Base-by-base conservation (phyloP, 2,113 vertebrate species). In the Hyperopisus bebe region DNA sequence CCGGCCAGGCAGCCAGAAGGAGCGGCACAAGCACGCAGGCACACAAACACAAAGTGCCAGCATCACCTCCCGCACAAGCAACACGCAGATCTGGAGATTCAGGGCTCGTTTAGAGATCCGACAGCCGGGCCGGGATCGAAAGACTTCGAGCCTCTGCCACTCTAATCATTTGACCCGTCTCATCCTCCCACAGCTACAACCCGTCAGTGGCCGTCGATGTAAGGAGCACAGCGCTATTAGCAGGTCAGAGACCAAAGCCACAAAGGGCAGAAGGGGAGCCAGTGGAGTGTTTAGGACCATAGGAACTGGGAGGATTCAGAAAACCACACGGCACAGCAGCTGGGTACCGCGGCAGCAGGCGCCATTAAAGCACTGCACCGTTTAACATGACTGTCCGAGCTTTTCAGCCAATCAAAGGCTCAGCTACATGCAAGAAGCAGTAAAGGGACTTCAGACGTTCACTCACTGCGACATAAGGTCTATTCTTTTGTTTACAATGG, bases 161-260 rank as follows among this genome's bases (percentile, higher is more conserved):
- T 9, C 58, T 31, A 27, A 27, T 11, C n/a, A 13, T 0, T 0
- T 3, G 10, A 11, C 62, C 87, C 0, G 2, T 44, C 3, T 44
- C 53, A 55, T n/a, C 24, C 21, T 50, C 44, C 66, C 7, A 0
- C 47, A 51, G 0, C 0, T 31, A 27, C 70, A 66, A 2, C 39
- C 1, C 92, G 94, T 95, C 95, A 97, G 96, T 97, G 97, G 97
- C 97, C 97, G 97, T 96, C 97, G 97, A 94, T 96, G 96, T 95
- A 97, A 95, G 96, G 97, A 94, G 91, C 97, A 95, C 95, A 96
- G 96, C 96, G n/a, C n/a, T n/a, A n/a, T n/a, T n/a, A 95, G 96
- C 95, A 93, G 91, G 90, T 89, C 91, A 94, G 89, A 85, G 89
- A 89, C 51, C 77, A 77, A 11, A 84, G 19, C 31, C 44, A 27